Conservation (phyloP, 2,888 invertebrate species). For the Bibio marci region DNA sequence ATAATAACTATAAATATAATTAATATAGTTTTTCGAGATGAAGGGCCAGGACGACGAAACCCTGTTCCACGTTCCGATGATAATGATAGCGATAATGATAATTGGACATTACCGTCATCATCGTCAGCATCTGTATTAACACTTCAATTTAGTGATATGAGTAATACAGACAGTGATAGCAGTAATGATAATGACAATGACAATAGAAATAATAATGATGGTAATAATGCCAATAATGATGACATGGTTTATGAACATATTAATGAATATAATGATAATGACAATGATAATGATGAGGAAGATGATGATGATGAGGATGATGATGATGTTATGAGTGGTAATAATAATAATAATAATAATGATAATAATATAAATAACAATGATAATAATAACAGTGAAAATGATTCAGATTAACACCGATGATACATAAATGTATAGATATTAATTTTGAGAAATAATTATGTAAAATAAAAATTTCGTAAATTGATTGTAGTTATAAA, state of each 20-base stretch:
- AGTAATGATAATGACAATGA: background rate
- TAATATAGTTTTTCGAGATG: constrained; percentile 1
- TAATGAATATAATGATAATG: constrained; percentile 15
- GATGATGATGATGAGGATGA: constrained; percentile 11
- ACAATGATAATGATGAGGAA: constrained; percentile 12
- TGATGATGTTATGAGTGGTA: constrained; percentile 10
- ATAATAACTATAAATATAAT: too few relatives aligned
- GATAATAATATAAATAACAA: constrained; percentile 8
- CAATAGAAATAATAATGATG: too few relatives aligned
- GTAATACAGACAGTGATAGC: too few relatives aligned
- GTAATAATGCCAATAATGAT: background rate
- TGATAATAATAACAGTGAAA: constrained; percentile 8
- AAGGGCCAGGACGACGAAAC: background rate
- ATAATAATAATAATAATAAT: constrained; percentile 10
- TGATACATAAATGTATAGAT: background rate
- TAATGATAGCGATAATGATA: constrained; percentile 4
- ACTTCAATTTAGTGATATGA: too few relatives aligned
- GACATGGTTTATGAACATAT: constrained; percentile 7
- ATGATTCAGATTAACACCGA: constrained; percentile 4
- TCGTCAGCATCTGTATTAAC: background rate
- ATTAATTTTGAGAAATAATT: too few relatives aligned
- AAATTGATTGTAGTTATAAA: too few relatives aligned
- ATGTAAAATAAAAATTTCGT: too few relatives aligned
- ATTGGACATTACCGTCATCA: background rate
- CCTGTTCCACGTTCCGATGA: constrained; percentile 3